These are phyloP conservation scores for Akabosia matsudoensis DNA, from an alignment of 1,140 invertebrate species.

Conservation along the genomic window DNA sequence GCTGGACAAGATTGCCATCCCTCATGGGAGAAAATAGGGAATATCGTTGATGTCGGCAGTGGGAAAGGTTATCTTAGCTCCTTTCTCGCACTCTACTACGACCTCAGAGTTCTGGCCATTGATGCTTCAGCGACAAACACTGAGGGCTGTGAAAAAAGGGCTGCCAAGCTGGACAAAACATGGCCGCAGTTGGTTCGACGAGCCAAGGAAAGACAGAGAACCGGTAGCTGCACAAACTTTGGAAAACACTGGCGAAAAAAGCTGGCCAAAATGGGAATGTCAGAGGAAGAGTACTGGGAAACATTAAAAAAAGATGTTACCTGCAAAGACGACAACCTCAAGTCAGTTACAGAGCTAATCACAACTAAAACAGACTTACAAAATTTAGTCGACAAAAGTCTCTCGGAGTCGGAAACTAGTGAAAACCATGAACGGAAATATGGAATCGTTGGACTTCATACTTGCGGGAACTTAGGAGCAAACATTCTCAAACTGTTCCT, in stretches of 20 bases:
- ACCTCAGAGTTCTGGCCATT: constrained; percentile 70
- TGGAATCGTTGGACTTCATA: constrained; percentile 76
- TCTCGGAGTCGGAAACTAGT: background rate
- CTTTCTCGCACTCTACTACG: constrained; percentile 66
- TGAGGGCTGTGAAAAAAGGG: constrained; percentile 61
- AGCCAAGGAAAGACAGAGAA: constrained; percentile 27
- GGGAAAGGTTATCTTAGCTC: constrained; percentile 80
- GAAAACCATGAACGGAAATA: constrained; percentile 31
- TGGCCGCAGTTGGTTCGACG: constrained; percentile 35
- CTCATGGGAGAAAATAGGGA: constrained; percentile 40
- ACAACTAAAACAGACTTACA: constrained; percentile 3
- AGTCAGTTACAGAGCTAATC: background rate
- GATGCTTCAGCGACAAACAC: constrained; percentile 67
- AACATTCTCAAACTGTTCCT: constrained; percentile 71
- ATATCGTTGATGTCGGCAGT: constrained; percentile 78
- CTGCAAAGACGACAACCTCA: background rate
- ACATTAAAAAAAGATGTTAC: background rate
- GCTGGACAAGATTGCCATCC: constrained; percentile 33
- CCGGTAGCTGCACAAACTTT: constrained; percentile 14
- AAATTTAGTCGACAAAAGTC: background rate
- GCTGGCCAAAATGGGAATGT: background rate
- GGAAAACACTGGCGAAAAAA: constrained; percentile 33
- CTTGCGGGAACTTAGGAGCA: constrained; percentile 79
- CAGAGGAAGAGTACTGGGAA: background rate
- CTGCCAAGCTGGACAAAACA: constrained; percentile 57